Percentiles rank a stretch among this genome's conserved stretches.
Evolutionary conservation across 2,888 invertebrate genomes (phyloP).

Genomic region (Tenthredo amoena): DNA sequence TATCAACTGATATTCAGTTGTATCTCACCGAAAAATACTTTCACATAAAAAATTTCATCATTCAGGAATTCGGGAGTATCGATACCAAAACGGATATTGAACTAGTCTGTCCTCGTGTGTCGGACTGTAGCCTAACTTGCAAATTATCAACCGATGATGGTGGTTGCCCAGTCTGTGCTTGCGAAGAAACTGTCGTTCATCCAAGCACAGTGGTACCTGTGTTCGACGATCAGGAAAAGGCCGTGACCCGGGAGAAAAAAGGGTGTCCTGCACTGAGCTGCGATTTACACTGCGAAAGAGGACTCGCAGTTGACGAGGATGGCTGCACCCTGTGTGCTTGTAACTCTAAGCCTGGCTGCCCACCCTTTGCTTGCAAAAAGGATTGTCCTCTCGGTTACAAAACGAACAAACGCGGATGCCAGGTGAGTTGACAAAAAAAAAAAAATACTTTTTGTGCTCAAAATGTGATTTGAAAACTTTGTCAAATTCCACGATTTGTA

Average conservation of each 20-base stretch:
- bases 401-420: conserved; percentile 71
- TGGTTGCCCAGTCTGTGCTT: conserved; percentile 70
- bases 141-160: conserved; percentile 64
- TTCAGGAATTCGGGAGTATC: neutral
- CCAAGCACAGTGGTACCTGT: conserved; percentile 57
- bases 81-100: neutral
- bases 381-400: conserved; percentile 71
- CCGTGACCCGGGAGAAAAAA: conserved; percentile 33
- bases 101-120: conserved; percentile 64
- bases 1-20: neutral
- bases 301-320: conserved; percentile 71
- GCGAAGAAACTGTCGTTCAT: conserved; percentile 59
- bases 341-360: conserved; percentile 66
- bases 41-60: neutral
- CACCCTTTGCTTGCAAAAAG: conserved; percentile 68
- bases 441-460: neutral
- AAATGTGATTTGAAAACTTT: neutral
- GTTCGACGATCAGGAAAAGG: conserved; percentile 55
- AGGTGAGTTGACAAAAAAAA: conserved; percentile 63
- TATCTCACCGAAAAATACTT: neutral
- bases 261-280: conserved; percentile 70
- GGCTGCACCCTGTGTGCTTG: conserved; percentile 73
- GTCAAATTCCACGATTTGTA: neutral
- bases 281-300: conserved; percentile 71
- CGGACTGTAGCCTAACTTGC: conserved; percentile 67